phyloP scores from a whole-genome alignment of 1,140 invertebrate genomes.

The Oscheius sp. region DNA sequence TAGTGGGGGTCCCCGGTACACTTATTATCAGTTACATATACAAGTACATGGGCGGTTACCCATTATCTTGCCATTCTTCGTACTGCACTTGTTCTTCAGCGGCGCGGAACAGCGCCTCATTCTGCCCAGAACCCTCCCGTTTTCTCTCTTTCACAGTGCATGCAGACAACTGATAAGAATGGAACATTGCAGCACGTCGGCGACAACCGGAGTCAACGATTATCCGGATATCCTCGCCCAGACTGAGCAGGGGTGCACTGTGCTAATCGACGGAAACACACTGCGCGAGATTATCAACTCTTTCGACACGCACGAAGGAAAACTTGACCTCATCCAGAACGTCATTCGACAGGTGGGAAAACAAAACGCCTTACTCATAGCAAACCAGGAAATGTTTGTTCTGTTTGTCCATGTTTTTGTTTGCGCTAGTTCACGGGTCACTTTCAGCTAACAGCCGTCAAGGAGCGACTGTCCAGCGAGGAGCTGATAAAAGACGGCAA shows the following conservation, averaged over 20 bases:
- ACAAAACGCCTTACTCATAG: no score
- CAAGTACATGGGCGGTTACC: neutral
- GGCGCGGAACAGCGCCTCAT: no score
- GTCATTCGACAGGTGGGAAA: conserved; percentile 49
- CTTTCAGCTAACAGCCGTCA: conserved; percentile 42
- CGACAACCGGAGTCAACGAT: conserved; percentile 37
- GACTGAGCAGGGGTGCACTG: conserved; percentile 54
- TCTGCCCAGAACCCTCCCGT: no score
- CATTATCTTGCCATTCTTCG: neutral
- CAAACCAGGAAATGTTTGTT: neutral
- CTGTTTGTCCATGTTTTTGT: conserved; percentile 3
- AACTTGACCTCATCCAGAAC: conserved; percentile 47
- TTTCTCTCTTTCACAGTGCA: no score
- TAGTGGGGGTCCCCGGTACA: neutral
- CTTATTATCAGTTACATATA: conserved; percentile 9
- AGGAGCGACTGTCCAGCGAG: conserved; percentile 37
- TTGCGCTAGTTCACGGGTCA: conserved; percentile 8
- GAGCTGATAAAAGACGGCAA: conserved; percentile 41
- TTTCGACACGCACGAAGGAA: conserved; percentile 38
- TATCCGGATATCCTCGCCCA: conserved; percentile 56
- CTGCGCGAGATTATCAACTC: conserved; percentile 48
- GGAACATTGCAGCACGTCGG: conserved; percentile 35
- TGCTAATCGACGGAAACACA: conserved; percentile 50
- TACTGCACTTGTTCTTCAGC: no score
- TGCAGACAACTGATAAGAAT: no score